Conservation (phyloP, 2,888 invertebrate species). For the Heliconius cydno region DNA sequence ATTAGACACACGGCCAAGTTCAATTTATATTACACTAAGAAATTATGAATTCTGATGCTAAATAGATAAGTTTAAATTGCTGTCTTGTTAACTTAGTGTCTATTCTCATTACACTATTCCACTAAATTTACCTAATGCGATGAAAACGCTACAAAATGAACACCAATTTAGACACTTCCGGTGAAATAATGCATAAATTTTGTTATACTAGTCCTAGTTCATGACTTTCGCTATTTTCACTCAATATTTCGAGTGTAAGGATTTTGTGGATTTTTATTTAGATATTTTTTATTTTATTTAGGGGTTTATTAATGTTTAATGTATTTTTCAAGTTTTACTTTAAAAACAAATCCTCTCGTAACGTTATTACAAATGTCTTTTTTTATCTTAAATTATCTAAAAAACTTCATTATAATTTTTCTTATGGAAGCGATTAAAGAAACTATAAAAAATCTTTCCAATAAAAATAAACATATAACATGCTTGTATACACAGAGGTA, state of each 20-base stretch:
- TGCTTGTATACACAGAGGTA: too few species aligned
- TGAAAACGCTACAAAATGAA: slow-evolving; percentile 39
- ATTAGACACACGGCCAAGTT: slow-evolving; percentile 4
- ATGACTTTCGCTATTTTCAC: neutral
- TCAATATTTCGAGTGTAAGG: neutral
- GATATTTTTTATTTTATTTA: neutral
- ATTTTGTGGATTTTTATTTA: neutral
- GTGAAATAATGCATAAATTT: slow-evolving; percentile 28
- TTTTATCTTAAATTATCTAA: too few species aligned
- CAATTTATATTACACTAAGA: slow-evolving; percentile 3
- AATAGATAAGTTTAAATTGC: slow-evolving; percentile 35
- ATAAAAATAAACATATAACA: too few species aligned
- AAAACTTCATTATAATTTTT: too few species aligned
- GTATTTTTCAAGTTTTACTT: too few species aligned
- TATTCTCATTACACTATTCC: slow-evolving; percentile 23
- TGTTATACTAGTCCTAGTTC: neutral
- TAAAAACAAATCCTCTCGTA: too few species aligned
- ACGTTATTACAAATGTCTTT: too few species aligned
- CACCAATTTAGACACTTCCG: slow-evolving; percentile 38
- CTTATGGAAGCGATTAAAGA: too few species aligned
- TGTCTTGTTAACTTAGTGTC: slow-evolving; percentile 42
- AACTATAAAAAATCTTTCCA: too few species aligned
- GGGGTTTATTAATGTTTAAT: too few species aligned
- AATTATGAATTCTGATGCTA: slow-evolving; percentile 13
- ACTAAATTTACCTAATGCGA: slow-evolving; percentile 27